These are phyloP conservation scores for Pterostichus madidus DNA, from an alignment of 2,888 invertebrate genomes.

Conservation along the genomic window DNA sequence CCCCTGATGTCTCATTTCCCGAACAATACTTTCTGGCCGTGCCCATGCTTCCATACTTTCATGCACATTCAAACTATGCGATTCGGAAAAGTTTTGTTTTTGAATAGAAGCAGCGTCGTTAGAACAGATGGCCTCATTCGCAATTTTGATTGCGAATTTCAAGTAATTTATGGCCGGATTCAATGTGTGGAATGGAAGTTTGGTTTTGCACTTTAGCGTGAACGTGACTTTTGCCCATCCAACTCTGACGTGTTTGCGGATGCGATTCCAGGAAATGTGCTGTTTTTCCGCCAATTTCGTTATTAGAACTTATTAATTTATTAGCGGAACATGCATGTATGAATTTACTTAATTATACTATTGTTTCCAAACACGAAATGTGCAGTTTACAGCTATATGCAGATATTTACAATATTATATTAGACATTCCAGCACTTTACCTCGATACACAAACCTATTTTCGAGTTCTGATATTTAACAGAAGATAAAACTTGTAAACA, in stretches of 20 bases:
- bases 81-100: conserved; percentile 56
- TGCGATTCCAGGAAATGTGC: conserved; percentile 16
- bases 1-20: conserved; percentile 38
- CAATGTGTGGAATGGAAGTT: conserved; percentile 62
- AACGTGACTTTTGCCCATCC: conserved; percentile 36
- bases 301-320: conserved; percentile 52
- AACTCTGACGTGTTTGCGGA: conserved; percentile 3
- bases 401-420: not conserved
- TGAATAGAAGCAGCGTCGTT: conserved; percentile 42
- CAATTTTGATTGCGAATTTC: conserved; percentile 64
- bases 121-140: conserved; percentile 52
- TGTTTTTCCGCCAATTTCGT: conserved; percentile 54
- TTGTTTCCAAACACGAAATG: not conserved
- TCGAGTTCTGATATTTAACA: no score
- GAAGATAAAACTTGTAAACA: no score
- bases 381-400: not conserved
- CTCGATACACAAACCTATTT: no score
- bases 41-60: not conserved
- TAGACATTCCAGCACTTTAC: no score
- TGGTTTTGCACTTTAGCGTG: conserved; percentile 60
- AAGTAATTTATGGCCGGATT: conserved; percentile 55
- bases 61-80: conserved; percentile 31
- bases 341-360: conserved; percentile 42
- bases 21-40: conserved; percentile 16
- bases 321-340: conserved; percentile 33